Evolutionary conservation across 1,140 invertebrate species (phyloP).

Genomic region (Bicyclus anynana): DNA sequence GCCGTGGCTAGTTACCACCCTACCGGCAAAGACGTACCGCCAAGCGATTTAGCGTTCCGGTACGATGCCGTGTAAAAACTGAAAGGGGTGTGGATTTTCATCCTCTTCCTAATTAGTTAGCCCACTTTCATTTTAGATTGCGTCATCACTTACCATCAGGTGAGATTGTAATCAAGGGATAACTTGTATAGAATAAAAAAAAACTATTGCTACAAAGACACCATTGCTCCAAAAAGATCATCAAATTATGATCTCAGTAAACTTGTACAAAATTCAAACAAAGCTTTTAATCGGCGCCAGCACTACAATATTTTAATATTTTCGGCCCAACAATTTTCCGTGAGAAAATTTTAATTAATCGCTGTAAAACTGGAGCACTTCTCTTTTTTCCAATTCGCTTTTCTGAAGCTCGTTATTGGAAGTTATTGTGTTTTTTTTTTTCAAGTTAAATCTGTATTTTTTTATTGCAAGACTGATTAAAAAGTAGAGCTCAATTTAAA

Average conservation of each 20-base stretch:
- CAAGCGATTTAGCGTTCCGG: too few relatives aligned
- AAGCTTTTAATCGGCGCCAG: not conserved
- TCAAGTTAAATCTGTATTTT: not conserved
- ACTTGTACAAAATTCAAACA: not conserved
- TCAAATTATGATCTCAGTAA: not conserved
- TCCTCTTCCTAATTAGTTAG: too few relatives aligned
- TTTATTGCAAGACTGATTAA: not conserved
- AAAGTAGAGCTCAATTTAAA: not conserved
- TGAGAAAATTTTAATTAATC: conserved; percentile 12
- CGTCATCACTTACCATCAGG: too few relatives aligned
- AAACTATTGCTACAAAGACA: too few relatives aligned
- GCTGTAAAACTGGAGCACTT: not conserved
- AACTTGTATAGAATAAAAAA: too few relatives aligned
- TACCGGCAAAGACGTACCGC: too few relatives aligned
- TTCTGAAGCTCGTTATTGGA: conserved; percentile 5
- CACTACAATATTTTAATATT: conserved; percentile 6
- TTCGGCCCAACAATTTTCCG: conserved; percentile 4
- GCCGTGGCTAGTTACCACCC: too few relatives aligned
- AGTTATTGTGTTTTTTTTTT: conserved; percentile 3
- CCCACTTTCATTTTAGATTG: too few relatives aligned
- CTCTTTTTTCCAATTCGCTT: not conserved
- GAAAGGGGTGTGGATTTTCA: too few relatives aligned
- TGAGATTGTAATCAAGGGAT: too few relatives aligned
- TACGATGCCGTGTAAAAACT: too few relatives aligned
- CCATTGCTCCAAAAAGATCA: too few relatives aligned